These are phyloP conservation scores for Ateles fusciceps DNA, from an alignment of 2,797 vertebrate genomes.

Conservation along the genomic window DNA sequence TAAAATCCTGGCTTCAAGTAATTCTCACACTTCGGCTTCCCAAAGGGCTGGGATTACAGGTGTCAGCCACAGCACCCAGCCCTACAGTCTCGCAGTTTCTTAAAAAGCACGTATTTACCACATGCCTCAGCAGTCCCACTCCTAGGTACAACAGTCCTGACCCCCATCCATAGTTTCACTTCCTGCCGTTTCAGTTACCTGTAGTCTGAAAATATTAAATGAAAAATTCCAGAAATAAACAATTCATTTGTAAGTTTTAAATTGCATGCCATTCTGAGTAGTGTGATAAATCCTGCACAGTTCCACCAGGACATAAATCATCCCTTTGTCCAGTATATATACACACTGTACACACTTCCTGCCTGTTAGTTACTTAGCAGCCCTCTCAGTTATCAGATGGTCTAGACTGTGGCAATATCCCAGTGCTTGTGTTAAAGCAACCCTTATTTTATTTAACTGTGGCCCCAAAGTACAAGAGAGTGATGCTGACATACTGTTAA, in stretches of 20 bases:
- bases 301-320: neutral
- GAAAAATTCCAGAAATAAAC: neutral
- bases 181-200: neutral
- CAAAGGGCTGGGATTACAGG: neutral
- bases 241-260: neutral
- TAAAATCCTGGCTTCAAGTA: too few species aligned
- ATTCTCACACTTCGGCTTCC: fast-evolving
- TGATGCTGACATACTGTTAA: neutral
- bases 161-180: neutral
- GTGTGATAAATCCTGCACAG: neutral
- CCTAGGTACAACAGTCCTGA: neutral
- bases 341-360: neutral
- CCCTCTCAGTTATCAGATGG: neutral
- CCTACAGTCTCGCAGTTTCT: neutral
- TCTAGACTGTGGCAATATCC: neutral
- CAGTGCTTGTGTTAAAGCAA: neutral
- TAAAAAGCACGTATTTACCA: neutral
- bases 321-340: neutral
- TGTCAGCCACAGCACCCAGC: neutral
- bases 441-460: neutral
- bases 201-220: neutral
- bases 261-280: neutral
- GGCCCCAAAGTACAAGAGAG: neutral
- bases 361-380: neutral
- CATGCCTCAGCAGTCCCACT: neutral